Percentiles rank a stretch among this genome's conserved stretches.
Conservation (phyloP, 2,888 invertebrate species). For the Caenorhabditis sp. region DNA sequence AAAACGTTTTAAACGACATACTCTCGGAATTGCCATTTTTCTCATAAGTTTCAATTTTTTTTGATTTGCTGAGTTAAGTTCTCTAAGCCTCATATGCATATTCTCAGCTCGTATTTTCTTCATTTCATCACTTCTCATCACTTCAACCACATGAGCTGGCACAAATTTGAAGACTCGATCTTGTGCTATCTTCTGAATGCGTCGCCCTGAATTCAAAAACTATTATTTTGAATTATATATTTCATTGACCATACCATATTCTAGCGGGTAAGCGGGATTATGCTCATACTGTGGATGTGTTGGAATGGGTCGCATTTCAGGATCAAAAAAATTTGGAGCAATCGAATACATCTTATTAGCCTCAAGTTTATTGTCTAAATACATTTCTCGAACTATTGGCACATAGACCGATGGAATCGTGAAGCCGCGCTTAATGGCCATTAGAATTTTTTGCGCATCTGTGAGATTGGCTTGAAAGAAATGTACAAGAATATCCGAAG, state of each 20-base stretch:
- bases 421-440: not conserved
- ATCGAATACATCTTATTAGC: not conserved
- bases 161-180: no score
- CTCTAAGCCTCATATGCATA: no score
- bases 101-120: no score
- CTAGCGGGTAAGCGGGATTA: not conserved
- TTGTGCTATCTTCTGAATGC: not conserved
- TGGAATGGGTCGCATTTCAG: not conserved
- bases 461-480: not conserved
- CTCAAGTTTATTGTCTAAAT: not conserved
- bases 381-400: not conserved
- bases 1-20: no score
- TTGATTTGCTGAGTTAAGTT: no score
- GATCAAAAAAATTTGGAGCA: not conserved
- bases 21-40: no score
- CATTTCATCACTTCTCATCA: no score
- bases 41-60: no score
- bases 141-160: no score
- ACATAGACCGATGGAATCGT: not conserved
- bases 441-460: not conserved
- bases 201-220: not conserved
- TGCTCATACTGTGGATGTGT: not conserved
- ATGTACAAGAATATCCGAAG: not conserved
- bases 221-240: not conserved
- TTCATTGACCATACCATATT: not conserved